Evolutionary conservation across 2,797 vertebrate species (phyloP), one percentile per base, ranked within the genome.

Genomic region (Zonotrichia albicollis): DNA sequence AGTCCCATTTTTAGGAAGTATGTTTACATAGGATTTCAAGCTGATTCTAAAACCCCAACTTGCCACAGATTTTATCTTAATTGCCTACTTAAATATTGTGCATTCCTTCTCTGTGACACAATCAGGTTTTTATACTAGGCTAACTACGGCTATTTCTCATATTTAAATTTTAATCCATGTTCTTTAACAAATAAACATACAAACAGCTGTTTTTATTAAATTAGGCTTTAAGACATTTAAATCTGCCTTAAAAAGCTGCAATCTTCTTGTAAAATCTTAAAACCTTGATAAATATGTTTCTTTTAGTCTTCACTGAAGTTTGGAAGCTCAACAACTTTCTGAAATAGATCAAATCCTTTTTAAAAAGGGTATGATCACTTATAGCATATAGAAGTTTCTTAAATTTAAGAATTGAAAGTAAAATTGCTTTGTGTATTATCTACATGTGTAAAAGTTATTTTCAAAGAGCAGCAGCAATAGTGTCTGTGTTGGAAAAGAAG

Each of bases 381-480:
- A 43, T 4, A 81, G n/a, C 17, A 73, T 45, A 29, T 2, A 65
- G 57, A 10, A 76, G 57, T 40, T 78, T 36, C 58, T 54, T 75
- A 66, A 34, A 84, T 46, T 79, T 48, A 85, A 62, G 46, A 80
- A 74, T 0, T 54, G 9, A 38, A 88, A 82, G 42, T 46, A 71
- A 86, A 88, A 68, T 45, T 80, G 64, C 26, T 82, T 67, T 85
- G 57, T 81, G 20, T 25, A 64, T 68, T 87, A 79, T 22, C 53
- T 61, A 70, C 27, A 34, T 1, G 11, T 21, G 45, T 83, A 91
- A 76, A 94, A 91, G 25, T 30, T 74, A 51, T 40, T 89, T 76
- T 57, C 30, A 70, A 84, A 88, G 23, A 94, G 79, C 91, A 94
- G 79, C 91, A 94, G 85, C 83, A 94, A 84, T 14, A 80, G 40